A percentile compares a stretch with the other conserved stretches of the same genome.
These are phyloP conservation scores for Achroia grisella DNA, from an alignment of 1,140 invertebrate species.

Conservation along the genomic window DNA sequence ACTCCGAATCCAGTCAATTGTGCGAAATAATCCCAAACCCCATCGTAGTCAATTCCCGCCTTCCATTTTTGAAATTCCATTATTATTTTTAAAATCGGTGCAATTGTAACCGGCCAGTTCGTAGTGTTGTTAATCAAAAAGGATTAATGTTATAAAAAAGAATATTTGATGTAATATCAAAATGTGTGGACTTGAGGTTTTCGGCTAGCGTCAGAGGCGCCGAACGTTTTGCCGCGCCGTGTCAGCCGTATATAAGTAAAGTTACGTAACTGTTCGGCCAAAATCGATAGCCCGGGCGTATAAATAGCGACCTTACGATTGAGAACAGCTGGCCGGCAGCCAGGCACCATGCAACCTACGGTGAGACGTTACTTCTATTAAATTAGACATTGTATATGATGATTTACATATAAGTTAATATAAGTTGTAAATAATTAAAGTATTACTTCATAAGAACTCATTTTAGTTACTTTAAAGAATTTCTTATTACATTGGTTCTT, in stretches of 20 bases:
- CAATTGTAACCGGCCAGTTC: not conserved
- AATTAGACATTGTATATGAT: too few species aligned
- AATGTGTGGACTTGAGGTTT: too few species aligned
- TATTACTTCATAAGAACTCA: too few species aligned
- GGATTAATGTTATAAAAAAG: too few species aligned
- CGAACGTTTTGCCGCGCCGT: constrained; percentile 39
- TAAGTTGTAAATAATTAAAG: too few species aligned
- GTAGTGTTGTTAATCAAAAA: too few species aligned
- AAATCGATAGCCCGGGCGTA: constrained; percentile 66
- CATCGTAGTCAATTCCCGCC: constrained; percentile 38
- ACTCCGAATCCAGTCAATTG: constrained; percentile 38
- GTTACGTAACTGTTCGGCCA: constrained; percentile 63
- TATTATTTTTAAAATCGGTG: constrained; percentile 15
- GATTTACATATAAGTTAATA: too few species aligned
- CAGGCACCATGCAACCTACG: constrained; percentile 56
- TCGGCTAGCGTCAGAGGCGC: constrained; percentile 30
- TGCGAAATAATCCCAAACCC: constrained; percentile 20
- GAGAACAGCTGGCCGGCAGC: constrained; percentile 60
- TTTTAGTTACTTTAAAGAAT: too few species aligned
- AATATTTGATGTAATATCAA: too few species aligned
- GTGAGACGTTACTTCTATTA: constrained; percentile 24
- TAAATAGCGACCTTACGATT: constrained; percentile 55
- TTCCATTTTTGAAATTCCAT: constrained; percentile 33
- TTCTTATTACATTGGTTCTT: too few species aligned
- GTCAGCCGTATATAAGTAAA: constrained; percentile 19